Conservation (phyloP, 2,888 invertebrate genomes). For the Athalia circularis region DNA sequence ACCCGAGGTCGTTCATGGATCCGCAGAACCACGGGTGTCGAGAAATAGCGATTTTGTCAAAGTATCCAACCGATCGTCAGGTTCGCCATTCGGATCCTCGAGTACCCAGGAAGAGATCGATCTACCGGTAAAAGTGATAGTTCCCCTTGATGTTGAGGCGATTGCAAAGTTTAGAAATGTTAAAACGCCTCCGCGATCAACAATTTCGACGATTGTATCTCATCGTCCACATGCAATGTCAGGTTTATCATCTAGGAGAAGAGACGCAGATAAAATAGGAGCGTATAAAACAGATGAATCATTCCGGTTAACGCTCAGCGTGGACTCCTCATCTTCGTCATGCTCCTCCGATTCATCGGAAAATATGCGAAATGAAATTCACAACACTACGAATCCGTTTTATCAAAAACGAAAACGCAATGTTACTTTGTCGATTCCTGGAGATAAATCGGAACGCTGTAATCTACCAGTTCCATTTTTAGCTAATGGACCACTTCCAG, state of each 20-base stretch:
- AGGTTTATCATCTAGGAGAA: not conserved
- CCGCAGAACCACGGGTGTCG: not conserved
- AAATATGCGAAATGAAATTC: not conserved
- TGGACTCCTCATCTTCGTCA: not conserved
- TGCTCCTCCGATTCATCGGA: slow-evolving; percentile 20
- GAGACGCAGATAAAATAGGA: not conserved
- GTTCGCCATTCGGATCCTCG: not conserved
- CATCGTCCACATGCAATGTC: no score
- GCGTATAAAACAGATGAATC: not conserved
- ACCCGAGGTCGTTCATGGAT: not conserved
- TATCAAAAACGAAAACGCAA: not conserved
- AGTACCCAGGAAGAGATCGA: not conserved
- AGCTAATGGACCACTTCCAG: not conserved
- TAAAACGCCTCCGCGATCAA: not conserved
- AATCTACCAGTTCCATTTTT: not conserved
- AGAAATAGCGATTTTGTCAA: not conserved
- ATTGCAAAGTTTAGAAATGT: slow-evolving; percentile 2
- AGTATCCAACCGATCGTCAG: no score
- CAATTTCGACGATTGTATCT: not conserved
- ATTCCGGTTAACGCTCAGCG: not conserved
- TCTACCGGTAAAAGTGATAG: not conserved
- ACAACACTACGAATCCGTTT: not conserved
- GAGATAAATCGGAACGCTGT: slow-evolving; percentile 17
- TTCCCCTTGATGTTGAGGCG: slow-evolving; percentile 1
- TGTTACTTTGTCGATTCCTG: not conserved